Evolutionary conservation across 2,797 vertebrate species (phyloP).

Genomic region (Phyllotis vaccarum): DNA sequence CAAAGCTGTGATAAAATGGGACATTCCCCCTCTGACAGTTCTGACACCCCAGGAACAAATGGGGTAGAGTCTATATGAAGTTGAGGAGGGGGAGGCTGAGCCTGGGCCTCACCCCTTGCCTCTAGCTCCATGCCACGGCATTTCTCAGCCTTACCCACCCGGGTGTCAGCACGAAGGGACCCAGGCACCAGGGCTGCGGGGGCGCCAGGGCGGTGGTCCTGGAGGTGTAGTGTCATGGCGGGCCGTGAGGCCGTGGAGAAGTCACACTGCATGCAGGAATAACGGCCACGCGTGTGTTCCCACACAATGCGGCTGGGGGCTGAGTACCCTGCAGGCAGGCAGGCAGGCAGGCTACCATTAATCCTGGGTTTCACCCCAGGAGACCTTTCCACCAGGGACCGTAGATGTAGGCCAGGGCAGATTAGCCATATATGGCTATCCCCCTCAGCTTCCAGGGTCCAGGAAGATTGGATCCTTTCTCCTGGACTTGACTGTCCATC

Average conservation of each 20-base stretch:
- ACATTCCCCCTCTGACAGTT: constrained; percentile 85
- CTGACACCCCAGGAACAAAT: constrained; percentile 50
- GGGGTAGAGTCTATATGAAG: neutral
- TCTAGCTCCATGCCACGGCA: constrained; percentile 46
- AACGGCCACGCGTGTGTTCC: constrained; percentile 96
- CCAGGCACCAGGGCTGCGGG: constrained; percentile 5
- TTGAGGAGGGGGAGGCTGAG: constrained; percentile 19
- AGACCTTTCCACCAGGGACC: constrained; percentile 57
- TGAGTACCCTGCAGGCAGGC: constrained; percentile 87
- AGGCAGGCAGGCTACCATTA: constrained; percentile 36
- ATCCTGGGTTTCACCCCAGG: neutral
- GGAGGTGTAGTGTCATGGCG: constrained; percentile 94
- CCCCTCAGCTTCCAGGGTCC: neutral
- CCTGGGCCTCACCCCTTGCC: neutral
- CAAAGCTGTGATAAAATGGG: constrained; percentile 73
- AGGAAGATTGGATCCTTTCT: neutral
- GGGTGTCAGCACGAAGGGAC: constrained; percentile 73
- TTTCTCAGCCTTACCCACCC: constrained; percentile 65
- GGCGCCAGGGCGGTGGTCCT: constrained; percentile 89
- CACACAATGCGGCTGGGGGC: constrained; percentile 94
- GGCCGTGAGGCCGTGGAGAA: constrained; percentile 90
- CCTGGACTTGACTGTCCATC: neutral
- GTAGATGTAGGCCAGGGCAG: accelerated
- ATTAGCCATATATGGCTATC: neutral
- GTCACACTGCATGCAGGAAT: constrained; percentile 95